Percentiles rank a stretch among this genome's conserved stretches.
These are phyloP conservation scores for Benitochromis conjunctus DNA, from an alignment of 2,113 vertebrate genomes.

Conservation along the genomic window DNA sequence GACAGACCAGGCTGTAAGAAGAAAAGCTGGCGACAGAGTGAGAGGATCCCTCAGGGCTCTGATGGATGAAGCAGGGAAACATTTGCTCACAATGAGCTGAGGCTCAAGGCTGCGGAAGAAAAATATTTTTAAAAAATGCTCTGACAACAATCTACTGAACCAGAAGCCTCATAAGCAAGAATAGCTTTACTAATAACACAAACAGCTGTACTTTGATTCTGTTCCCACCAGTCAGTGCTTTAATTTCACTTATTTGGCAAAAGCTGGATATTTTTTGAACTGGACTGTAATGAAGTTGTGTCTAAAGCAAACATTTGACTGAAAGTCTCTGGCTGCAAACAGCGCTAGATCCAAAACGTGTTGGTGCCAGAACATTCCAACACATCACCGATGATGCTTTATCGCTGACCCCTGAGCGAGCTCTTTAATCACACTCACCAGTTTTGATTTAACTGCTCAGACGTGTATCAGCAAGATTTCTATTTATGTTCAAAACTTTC, in stretches of 20 bases:
- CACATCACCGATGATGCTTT: not conserved
- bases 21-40: not conserved
- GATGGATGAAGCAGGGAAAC: slow-evolving; percentile 19
- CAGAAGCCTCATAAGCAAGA: not conserved
- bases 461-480: not conserved
- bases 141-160: not conserved
- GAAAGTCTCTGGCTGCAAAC: not conserved
- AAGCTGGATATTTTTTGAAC: not conserved
- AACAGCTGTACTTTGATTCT: not conserved
- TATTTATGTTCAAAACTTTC: not conserved
- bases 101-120: not conserved
- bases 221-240: not conserved
- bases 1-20: not conserved
- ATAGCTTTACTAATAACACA: not conserved
- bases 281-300: not conserved
- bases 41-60: slow-evolving; percentile 24
- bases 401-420: not conserved
- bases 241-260: not conserved
- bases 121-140: not conserved
- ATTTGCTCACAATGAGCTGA: not conserved
- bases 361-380: not conserved
- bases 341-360: not conserved
- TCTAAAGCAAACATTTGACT: not conserved
- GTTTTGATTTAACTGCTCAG: not conserved
- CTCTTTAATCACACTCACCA: not conserved